Base-by-base conservation (phyloP, 2,888 invertebrate species). In the Sphecodes monilicornis region DNA sequence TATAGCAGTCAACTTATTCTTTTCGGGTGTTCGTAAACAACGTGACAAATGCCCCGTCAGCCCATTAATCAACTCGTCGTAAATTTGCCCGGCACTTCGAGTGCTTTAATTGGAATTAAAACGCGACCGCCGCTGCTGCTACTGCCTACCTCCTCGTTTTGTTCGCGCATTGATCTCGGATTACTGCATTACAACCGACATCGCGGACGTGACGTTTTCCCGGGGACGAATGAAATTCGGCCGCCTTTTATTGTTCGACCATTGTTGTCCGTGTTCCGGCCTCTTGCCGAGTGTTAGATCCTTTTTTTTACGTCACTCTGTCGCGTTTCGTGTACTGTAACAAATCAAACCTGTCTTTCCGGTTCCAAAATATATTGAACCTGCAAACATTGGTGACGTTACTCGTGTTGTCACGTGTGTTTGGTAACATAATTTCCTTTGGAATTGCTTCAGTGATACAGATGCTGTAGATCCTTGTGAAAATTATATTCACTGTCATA, bases 1-100 rank as follows among this genome's bases (percentile, higher is more conserved):
- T 89, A 87, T 90, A 86, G 80, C 87, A 82, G 86, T 86, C 85
- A 86, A 90, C 85, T 87, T 85, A 88, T 87, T 86, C 87, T 87
- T 66, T 88, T 87, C 83, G 80, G 84, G 57, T 78, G 87, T 85
- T 85, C 85, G 89, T 88, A 88, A 88, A 88, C 89, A 88, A 88
- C 87, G 85, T 89, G 89, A 89, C 88, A 89, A 89, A 88, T 89
- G 84, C 82, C 84, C 66, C 71, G 82, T 69, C 11, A n/a, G 43
- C 22, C 74, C 86, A 86, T 89, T 88, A 88, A 88, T 89, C 86
- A 86, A 77, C 79, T 69, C 82, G 68, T 71, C 82, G 76, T 82
- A 82, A 90, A 90, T 90, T 76, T 73, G 80, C 72, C 80, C 73
- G 60, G 46, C 82, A 41, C 41, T 78, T 76, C 79, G 83, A 78